phyloP scores from a whole-genome alignment of 2,113 vertebrate species.

The Podiceps cristatus region DNA sequence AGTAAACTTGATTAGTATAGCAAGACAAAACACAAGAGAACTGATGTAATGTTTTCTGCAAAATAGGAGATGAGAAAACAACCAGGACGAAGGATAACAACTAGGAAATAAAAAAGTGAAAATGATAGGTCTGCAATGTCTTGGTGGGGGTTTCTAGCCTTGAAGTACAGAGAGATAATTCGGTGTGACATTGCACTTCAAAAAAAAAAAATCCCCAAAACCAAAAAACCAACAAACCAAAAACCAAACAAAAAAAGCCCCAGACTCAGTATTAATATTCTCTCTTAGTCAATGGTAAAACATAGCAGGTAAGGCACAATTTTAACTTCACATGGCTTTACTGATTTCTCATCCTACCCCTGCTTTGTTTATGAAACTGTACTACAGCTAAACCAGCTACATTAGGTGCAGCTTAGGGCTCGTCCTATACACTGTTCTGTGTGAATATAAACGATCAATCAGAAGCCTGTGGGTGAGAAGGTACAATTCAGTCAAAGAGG shows the following conservation, averaged over 20 bases:
- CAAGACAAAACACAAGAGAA: neutral
- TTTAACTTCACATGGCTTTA: neutral
- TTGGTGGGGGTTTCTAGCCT: rapidly evolving
- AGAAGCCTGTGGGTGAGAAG: rapidly evolving
- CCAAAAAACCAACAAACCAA: too few relatives aligned
- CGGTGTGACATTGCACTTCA: neutral
- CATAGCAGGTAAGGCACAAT: neutral
- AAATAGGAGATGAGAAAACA: neutral
- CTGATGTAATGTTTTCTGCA: neutral
- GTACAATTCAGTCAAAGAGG: rapidly evolving
- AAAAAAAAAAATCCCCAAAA: neutral
- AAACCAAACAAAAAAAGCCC: too few relatives aligned
- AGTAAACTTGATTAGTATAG: neutral
- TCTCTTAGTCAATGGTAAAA: neutral
- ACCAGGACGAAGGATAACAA: neutral
- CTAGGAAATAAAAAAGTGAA: neutral
- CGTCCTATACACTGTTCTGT: too few relatives aligned
- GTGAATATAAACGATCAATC: rapidly evolving
- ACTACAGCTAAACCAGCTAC: neutral
- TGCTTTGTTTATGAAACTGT: neutral
- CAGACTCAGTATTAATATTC: neutral
- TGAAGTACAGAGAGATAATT: neutral
- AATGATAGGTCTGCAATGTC: neutral
- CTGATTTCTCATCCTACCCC: neutral
- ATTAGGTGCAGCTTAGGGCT: rapidly evolving